Evolutionary conservation across 2,888 invertebrate species (phyloP).

Genomic region (Drosophila ezoana): DNA sequence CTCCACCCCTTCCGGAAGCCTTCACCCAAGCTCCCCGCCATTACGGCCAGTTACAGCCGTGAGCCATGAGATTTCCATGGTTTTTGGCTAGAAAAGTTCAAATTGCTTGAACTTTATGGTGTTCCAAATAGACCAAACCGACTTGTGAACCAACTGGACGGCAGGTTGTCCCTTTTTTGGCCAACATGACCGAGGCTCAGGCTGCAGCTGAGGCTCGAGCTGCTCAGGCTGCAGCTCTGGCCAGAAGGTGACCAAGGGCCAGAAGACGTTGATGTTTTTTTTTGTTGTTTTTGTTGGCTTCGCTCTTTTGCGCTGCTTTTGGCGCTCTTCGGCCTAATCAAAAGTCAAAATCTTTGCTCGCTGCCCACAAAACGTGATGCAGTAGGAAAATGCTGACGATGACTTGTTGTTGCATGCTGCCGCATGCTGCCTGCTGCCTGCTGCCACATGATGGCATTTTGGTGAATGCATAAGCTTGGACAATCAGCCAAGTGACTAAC

Average conservation of each 20-base stretch:
- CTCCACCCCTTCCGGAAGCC: constrained; percentile 1
- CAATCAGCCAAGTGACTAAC: constrained; percentile 51
- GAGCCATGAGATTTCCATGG: constrained; percentile 61
- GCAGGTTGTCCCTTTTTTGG: constrained; percentile 77
- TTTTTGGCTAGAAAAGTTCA: constrained; percentile 65
- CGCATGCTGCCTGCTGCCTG: constrained; percentile 29
- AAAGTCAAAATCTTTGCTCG: constrained; percentile 80
- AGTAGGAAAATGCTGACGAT: constrained; percentile 82
- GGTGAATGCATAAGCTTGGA: constrained; percentile 67
- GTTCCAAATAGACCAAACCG: constrained; percentile 72
- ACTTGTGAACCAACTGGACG: constrained; percentile 50
- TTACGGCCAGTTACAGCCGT: constrained; percentile 35
- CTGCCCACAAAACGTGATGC: constrained; percentile 82
- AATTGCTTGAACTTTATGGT: constrained; percentile 79
- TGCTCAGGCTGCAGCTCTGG: constrained; percentile 11
- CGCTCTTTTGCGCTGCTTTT: constrained; percentile 34
- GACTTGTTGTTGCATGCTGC: constrained; percentile 52
- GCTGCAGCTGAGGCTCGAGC: not conserved
- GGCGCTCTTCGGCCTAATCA: constrained; percentile 67
- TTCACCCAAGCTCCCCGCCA: not conserved
- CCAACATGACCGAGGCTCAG: constrained; percentile 35
- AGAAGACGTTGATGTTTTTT: constrained; percentile 51
- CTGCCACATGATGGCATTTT: constrained; percentile 69
- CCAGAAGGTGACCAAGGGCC: constrained; percentile 59
- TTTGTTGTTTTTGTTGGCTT: not conserved